These are phyloP conservation scores for Teinopalpus imperialis DNA, from an alignment of 2,888 invertebrate genomes.

Conservation along the genomic window DNA sequence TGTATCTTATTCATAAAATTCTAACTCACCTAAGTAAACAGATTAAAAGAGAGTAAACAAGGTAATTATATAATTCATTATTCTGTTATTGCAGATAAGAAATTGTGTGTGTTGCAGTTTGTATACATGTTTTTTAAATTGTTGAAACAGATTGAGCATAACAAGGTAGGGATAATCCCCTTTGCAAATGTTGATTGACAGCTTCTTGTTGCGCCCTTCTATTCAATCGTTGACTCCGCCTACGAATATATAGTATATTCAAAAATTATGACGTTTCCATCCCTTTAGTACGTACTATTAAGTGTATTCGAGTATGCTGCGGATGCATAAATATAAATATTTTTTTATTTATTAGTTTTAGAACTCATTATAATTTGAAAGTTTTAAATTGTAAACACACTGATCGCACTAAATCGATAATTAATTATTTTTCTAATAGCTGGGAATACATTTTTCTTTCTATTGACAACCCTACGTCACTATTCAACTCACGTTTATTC, in stretches of 20 bases:
- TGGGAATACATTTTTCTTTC: no score
- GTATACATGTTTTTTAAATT: conserved; percentile 28
- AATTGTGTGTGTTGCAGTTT: conserved; percentile 28
- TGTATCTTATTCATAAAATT: no score
- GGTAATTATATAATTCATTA: conserved; percentile 42
- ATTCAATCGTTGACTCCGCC: conserved; percentile 46
- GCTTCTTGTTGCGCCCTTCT: conserved; percentile 37
- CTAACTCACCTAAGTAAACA: no score
- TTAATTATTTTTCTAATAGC: no score
- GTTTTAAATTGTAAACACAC: no score
- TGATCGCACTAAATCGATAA: no score
- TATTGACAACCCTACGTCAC: conserved; percentile 65
- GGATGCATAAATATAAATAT: no score
- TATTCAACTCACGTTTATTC: conserved; percentile 82
- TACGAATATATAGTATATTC: conserved; percentile 29
- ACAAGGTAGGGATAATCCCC: conserved; percentile 42
- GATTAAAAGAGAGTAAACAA: conserved; percentile 43
- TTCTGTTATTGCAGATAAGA: conserved; percentile 31
- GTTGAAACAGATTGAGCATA: conserved; percentile 27
- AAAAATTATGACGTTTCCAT: no score
- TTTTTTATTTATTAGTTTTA: no score
- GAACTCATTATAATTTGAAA: no score
- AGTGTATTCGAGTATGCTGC: no score
- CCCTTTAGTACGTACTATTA: no score
- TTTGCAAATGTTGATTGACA: conserved; percentile 56